A percentile compares a stretch with the other conserved stretches of the same genome.
Evolutionary conservation across 2,888 invertebrate genomes (phyloP).

Genomic region (Pachliopta kotzebuea): DNA sequence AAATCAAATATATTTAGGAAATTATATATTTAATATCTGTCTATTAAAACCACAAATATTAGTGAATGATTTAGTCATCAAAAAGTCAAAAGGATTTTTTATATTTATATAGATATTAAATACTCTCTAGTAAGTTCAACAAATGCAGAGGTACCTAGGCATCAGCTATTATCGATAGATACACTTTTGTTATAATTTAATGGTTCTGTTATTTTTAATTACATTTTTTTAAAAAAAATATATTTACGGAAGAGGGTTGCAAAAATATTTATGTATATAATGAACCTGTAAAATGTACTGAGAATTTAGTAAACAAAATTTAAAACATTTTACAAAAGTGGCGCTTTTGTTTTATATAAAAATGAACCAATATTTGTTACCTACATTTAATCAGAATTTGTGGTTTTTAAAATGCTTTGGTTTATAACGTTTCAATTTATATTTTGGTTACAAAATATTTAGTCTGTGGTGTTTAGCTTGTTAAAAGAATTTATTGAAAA

Average conservation of each 20-base stretch:
- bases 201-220: not conserved
- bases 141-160: conserved; percentile 29
- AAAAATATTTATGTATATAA: not conserved
- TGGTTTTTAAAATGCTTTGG: not conserved
- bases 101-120: conserved; percentile 16
- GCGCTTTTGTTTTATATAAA: conserved; percentile 5
- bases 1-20: conserved; percentile 50
- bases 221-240: conserved; percentile 21
- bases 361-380: not conserved
- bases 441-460: not conserved
- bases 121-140: conserved; percentile 14
- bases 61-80: conserved; percentile 20
- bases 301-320: not conserved
- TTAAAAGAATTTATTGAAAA: too few species aligned
- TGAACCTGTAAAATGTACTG: too few species aligned
- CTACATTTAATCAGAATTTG: not conserved
- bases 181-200: conserved; percentile 26
- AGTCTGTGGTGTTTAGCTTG: not conserved
- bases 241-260: conserved; percentile 7
- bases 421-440: not conserved
- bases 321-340: conserved; percentile 19
- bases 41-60: conserved; percentile 14
- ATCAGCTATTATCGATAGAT: conserved; percentile 24
- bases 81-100: conserved; percentile 16
- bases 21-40: conserved; percentile 35